Evolutionary conservation across 1,140 invertebrate genomes (phyloP).

Genomic region (Drosophila burlai): DNA sequence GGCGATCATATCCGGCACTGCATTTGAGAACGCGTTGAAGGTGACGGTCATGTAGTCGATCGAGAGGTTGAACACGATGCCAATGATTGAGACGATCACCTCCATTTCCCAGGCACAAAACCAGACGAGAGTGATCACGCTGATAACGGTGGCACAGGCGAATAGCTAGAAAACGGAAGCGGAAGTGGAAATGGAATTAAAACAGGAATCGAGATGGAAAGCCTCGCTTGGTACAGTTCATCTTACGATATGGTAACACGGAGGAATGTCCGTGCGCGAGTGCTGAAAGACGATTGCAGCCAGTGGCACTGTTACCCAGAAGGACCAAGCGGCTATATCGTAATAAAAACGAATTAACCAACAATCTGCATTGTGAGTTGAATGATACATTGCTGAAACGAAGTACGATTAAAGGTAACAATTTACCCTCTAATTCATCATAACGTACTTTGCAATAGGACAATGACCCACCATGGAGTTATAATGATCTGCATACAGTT

Average conservation of each 20-base stretch:
- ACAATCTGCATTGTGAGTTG: too few relatives aligned
- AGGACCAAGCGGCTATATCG: conserved; percentile 23
- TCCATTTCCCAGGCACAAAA: conserved; percentile 59
- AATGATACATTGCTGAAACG: not conserved
- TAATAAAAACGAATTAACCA: not conserved
- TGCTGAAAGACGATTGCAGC: conserved; percentile 20
- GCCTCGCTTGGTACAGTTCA: too few relatives aligned
- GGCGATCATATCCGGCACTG: conserved; percentile 43
- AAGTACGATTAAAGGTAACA: not conserved
- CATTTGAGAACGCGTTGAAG: conserved; percentile 34
- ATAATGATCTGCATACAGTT: conserved; percentile 61
- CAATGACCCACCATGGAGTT: conserved; percentile 35
- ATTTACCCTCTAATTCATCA: not conserved
- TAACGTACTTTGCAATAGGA: conserved; percentile 35
- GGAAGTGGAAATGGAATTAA: too few relatives aligned
- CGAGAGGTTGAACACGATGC: conserved; percentile 23
- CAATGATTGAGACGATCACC: conserved; percentile 43
- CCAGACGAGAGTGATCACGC: conserved; percentile 23
- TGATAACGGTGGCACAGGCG: not conserved
- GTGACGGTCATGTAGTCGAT: conserved; percentile 40
- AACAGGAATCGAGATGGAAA: too few relatives aligned
- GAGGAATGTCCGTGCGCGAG: conserved; percentile 61
- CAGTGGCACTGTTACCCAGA: conserved; percentile 44
- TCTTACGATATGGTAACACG: conserved; percentile 52
- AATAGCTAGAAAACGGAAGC: not conserved